Evolutionary conservation across 2,113 vertebrate species (phyloP), one percentile per base, ranked within the genome.

Genomic region (Neoarius graeffei): DNA sequence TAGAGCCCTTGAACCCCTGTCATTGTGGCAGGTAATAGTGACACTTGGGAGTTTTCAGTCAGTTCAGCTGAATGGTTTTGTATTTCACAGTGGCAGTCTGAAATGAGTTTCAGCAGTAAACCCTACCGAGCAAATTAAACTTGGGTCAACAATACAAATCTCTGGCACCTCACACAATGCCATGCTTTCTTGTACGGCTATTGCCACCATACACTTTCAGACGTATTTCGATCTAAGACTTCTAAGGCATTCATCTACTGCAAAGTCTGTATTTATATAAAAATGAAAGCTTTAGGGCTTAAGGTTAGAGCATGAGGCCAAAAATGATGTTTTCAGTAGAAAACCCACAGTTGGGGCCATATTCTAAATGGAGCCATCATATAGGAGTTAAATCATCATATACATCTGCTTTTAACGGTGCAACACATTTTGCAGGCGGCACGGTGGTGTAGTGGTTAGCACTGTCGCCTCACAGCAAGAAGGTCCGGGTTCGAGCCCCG

Each of bases 41-140:
- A 35, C 85, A 80, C 60, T 56, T 80, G 42, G 74, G 85, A 67
- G 8, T 85, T 90, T 90, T 3, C 81, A 90, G 82, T 83, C 73
- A 88, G 88, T 83, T 85, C 23, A 59, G 83, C 74, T 67, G 69
- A 56, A 88, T 85, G 87, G 54, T 85, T 91, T 89, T 84, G 88
- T 91, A 88, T 83, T 87, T 73, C 83, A 80, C 84, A 92, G 87
- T 92, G 80, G 84, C 85, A 64, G 83, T 14, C 52, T 50, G 86
- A 91, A 92, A 93, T 91, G 88, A 89, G 90, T 89, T 91, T 91
- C 54, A 91, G 73, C 90, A 91, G 89, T 87, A 84, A 86, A 92
- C 85, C 91, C 30, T 88, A 76, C 77, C 64, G 91, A 77, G 52
- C 35, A 86, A 84, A 86, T 69, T 42, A 35, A 81, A 87, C 86